Evolutionary conservation across 2,888 invertebrate genomes (phyloP), one percentile per base, ranked within the genome.

Genomic region (Caenorhabditis sinica): DNA sequence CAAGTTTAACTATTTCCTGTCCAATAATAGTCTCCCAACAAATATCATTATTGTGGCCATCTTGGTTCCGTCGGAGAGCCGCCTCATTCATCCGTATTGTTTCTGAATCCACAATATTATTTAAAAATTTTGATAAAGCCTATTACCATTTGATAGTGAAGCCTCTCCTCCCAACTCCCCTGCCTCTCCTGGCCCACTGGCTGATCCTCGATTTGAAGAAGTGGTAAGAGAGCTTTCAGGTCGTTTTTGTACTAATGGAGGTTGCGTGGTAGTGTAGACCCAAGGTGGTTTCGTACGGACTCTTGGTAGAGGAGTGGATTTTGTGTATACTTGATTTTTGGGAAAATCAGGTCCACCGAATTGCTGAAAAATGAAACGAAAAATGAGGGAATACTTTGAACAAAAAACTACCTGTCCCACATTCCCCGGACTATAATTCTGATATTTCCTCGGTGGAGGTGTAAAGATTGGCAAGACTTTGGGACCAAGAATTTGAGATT

Each of bases 11-110:
- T 51, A 98, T 94, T 93, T 98, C 98, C 93, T 98, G 97, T 0
- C 98, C 98, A 93, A 98, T 96, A 95, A 97, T 97, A 0, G 98
- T 98, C 94, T 98, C 98, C 98, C 98, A 98, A 93, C 98, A 98
- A 49, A 97, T 89, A 30, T 90, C 84, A 17, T 81, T 88, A 56
- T 83, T 88, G 53, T 83, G 82, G 11, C 81, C 79, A 17, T 82
- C 88, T n/a, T 83, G 25, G 51, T 82, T 65, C 17, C 63, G 60
- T 13, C 63, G 71, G 6, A 74, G 65, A 49, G 75, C 75, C 25
- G 75, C 75, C 49, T 75, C 74, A 58, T 33, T 65, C 15, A 51
- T 68, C 20, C 25, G 45, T 23, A 75, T 53, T 1, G 72, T 71
- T 33, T 65, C 56, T 56, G 53, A 28, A n/a, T n/a, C n/a, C n/a